Conservation (phyloP, 2,888 invertebrate genomes). For the Drosophila robusta region DNA sequence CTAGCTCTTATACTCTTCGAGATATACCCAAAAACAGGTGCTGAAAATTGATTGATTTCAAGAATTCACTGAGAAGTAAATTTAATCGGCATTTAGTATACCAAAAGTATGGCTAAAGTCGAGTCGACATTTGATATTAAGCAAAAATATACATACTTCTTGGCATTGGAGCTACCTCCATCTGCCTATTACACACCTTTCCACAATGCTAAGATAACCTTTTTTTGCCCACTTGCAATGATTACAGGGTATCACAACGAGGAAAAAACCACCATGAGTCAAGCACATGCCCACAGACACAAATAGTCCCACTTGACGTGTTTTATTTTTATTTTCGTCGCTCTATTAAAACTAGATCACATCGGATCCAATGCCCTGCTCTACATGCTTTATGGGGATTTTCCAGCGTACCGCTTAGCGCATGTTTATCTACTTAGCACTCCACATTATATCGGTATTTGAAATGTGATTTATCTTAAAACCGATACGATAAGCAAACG, state of each 20-base stretch:
- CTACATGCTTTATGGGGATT: slow-evolving; percentile 18
- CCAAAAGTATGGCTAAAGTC: too few species aligned
- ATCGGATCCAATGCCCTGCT: slow-evolving; percentile 26
- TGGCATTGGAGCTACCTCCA: not conserved
- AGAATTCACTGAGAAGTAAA: too few species aligned
- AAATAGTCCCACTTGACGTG: slow-evolving; percentile 1
- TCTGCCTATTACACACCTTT: not conserved
- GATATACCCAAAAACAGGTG: too few species aligned
- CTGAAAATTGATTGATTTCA: too few species aligned
- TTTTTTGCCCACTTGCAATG: not conserved
- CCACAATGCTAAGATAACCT: not conserved
- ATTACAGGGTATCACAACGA: not conserved
- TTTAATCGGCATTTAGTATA: too few species aligned
- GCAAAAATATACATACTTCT: too few species aligned
- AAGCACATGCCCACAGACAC: not conserved
- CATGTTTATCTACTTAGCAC: slow-evolving; percentile 53
- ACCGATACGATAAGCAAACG: slow-evolving; percentile 23
- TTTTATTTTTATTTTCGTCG: not conserved
- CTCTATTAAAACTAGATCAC: slow-evolving; percentile 4
- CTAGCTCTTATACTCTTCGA: too few species aligned
- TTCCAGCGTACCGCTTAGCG: slow-evolving; percentile 15
- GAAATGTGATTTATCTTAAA: slow-evolving; percentile 12
- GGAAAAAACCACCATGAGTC: slow-evolving; percentile 12
- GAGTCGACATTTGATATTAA: too few species aligned
- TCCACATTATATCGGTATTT: slow-evolving; percentile 32